phyloP scores from a whole-genome alignment of 2,888 invertebrate species.

The Thera britannica region DNA sequence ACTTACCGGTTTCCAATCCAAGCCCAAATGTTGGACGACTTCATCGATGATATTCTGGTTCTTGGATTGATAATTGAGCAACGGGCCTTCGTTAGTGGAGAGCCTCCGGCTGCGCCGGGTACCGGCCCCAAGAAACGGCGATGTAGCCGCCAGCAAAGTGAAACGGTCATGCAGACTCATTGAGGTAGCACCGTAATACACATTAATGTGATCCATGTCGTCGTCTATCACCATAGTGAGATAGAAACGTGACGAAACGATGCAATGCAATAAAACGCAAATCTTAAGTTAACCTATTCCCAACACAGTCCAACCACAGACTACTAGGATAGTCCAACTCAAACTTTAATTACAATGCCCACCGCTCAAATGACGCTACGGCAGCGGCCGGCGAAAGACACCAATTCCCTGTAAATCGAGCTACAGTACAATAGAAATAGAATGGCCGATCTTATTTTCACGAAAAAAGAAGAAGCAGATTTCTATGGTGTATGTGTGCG shows the following conservation, averaged over 20 bases:
- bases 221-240: constrained; percentile 49
- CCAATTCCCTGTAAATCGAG: too few relatives aligned
- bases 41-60: constrained; percentile 55
- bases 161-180: constrained; percentile 69
- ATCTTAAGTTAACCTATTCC: constrained; percentile 13
- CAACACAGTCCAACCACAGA: background rate
- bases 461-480: too few relatives aligned
- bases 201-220: constrained; percentile 72
- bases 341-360: too few relatives aligned
- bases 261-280: background rate
- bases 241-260: constrained; percentile 19
- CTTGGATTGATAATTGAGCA: constrained; percentile 37
- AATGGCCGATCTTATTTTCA: too few relatives aligned
- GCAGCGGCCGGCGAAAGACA: too few relatives aligned
- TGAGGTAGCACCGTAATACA: constrained; percentile 72
- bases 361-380: background rate
- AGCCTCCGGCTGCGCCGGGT: constrained; percentile 16
- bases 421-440: too few relatives aligned
- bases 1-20: constrained; percentile 60
- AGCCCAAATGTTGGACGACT: constrained; percentile 62
- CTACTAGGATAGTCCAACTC: too few relatives aligned
- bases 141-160: constrained; percentile 52
- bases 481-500: too few relatives aligned
- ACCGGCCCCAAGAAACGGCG: constrained; percentile 31
- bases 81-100: constrained; percentile 25